Evolutionary conservation across 2,113 vertebrate genomes (phyloP), one percentile per base, ranked within the genome.

Genomic region (Baryphthengus martii): DNA sequence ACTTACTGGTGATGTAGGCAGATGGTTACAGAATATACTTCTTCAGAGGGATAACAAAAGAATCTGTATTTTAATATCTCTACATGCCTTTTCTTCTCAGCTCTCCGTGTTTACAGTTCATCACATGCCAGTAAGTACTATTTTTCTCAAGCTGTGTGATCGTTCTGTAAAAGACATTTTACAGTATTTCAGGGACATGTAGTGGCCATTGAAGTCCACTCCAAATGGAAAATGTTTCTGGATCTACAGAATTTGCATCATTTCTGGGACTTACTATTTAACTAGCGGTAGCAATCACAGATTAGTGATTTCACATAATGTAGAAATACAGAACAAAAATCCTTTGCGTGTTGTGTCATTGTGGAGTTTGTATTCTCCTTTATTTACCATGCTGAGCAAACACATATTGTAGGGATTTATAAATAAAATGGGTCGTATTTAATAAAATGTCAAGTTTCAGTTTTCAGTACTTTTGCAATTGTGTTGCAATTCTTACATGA

Each of bases 401-500:
- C 3, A 39, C 8, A 9, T 52, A 13, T 42, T 0, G 0, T 61
- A 47, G 0, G 3, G 13, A 73, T 77, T 65, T 65, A 31, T 20
- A 68, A 55, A 55, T 45, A 83, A 83, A 94, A 55, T 26, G 4
- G 17, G 8, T 15, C 83, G 63, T 85, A 33, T 24, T 42, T 45
- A 28, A 24, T 50, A 59, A 79, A 71, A 68, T 50, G 7, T 17
- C 49, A 58, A 10, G 10, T 70, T 88, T 88, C 53, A 40, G 8
- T 47, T 82, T 81, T 70, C n/a, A 19, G 31, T 72, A 25, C 24
- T 37, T 76, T 29, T 76, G 33, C 15, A 73, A 1, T 66, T 73
- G 37, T 52, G 17, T 68, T 86, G 33, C 3, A 6, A 4, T n/a
- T 58, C 28, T 72, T 79, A 44, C 13, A 9, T 25, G 23, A 39